phyloP scores from a whole-genome alignment of 2,797 vertebrate species.

The Sylvia borin region DNA sequence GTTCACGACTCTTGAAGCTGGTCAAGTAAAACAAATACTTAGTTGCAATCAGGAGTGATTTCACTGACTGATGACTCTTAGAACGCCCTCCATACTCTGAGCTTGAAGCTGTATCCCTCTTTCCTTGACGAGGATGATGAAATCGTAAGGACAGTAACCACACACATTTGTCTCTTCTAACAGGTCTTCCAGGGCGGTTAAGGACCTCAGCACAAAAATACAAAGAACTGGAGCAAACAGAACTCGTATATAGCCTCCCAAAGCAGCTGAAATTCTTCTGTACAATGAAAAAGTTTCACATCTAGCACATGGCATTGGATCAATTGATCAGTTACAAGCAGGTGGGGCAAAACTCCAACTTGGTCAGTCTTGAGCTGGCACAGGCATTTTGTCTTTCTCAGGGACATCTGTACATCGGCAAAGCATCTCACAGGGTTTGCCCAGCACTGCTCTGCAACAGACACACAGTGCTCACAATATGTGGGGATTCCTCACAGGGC shows the following conservation, averaged over 20 bases:
- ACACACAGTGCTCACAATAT: neutral
- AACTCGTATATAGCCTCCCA: neutral
- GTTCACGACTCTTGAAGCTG: neutral
- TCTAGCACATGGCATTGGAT: neutral
- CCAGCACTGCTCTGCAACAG: neutral
- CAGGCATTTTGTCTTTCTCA: neutral
- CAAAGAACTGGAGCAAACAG: neutral
- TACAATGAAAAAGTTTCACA: neutral
- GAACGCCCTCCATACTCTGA: rapidly evolving
- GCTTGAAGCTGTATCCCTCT: neutral
- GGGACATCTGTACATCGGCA: rapidly evolving
- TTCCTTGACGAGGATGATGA: neutral
- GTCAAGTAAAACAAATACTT: neutral
- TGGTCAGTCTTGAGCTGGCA: neutral
- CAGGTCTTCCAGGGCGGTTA: neutral
- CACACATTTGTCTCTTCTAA: neutral
- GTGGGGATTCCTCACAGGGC: neutral
- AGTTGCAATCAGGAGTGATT: neutral
- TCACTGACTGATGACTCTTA: neutral
- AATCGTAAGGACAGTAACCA: neutral
- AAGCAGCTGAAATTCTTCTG: neutral
- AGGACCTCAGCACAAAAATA: neutral
- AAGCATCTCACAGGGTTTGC: neutral
- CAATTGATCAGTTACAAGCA: rapidly evolving
- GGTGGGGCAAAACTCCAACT: neutral